Percentiles rank a stretch among this genome's conserved stretches.
phyloP scores from a whole-genome alignment of 37 sponge, comb jelly and placozoan species.

The Cliona cf. orientalis region DNA sequence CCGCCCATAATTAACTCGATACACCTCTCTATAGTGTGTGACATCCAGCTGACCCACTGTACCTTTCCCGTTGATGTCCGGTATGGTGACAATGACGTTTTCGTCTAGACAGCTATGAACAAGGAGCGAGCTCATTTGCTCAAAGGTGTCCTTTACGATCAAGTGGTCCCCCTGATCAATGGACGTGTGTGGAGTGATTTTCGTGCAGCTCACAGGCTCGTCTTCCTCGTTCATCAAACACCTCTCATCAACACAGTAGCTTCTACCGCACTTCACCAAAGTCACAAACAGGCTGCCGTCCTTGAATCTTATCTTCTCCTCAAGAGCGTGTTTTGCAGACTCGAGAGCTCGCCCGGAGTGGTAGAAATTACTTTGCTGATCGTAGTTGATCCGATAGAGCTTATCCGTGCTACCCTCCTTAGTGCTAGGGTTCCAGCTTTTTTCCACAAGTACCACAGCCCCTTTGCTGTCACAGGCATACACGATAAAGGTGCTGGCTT shows the following conservation, averaged over 20 bases:
- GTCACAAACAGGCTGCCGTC: slow-evolving; percentile 17
- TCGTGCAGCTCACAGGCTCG: slow-evolving; percentile 12
- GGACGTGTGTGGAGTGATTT: slow-evolving; percentile 9
- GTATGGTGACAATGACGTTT: slow-evolving; percentile 1
- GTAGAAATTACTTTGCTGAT: slow-evolving; percentile 1
- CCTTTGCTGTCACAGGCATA: background rate
- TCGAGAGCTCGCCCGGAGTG: background rate
- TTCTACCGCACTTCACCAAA: slow-evolving; percentile 26
- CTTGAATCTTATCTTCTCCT: slow-evolving; percentile 6
- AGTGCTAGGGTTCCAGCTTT: background rate
- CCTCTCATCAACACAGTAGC: background rate
- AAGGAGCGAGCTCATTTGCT: slow-evolving; percentile 1
- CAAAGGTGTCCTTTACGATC: background rate
- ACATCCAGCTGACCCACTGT: slow-evolving; percentile 4
- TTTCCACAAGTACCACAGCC: background rate
- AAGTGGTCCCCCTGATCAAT: slow-evolving; percentile 51
- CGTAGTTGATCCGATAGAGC: background rate
- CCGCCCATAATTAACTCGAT: slow-evolving; percentile 38
- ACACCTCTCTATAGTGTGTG: slow-evolving; percentile 8
- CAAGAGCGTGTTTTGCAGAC: background rate
- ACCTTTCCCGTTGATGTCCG: background rate
- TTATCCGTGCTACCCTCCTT: background rate
- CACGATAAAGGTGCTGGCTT: background rate
- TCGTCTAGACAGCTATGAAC: background rate
- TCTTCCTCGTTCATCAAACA: background rate